Evolutionary conservation across 2,797 vertebrate genomes (phyloP).

Genomic region (Mionectes olivaceus): DNA sequence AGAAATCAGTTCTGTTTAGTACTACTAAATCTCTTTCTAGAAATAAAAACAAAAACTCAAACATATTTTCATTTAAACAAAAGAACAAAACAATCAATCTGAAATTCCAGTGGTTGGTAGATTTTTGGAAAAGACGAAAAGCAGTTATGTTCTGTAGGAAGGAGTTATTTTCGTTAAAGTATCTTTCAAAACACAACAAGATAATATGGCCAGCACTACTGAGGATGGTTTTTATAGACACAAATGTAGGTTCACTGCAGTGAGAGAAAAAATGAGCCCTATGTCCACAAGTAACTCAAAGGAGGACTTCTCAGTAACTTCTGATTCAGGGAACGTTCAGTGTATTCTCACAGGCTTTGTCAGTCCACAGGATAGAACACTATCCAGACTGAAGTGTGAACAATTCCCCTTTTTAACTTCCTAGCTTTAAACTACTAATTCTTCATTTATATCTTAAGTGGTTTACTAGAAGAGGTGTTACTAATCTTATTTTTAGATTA

Average conservation of each 20-base stretch:
- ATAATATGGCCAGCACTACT: not conserved
- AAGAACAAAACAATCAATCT: not conserved
- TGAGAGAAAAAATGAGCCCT: accelerated
- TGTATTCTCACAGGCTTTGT: not conserved
- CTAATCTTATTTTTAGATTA: not conserved
- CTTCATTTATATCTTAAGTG: not conserved
- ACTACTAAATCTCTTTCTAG: not conserved
- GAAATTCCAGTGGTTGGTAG: not conserved
- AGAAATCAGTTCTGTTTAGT: not conserved
- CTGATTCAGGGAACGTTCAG: not conserved
- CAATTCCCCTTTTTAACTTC: not conserved
- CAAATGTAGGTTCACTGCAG: not conserved
- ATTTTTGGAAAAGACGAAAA: not conserved
- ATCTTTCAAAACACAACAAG: not conserved
- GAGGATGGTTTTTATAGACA: not conserved
- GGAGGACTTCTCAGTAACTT: not conserved
- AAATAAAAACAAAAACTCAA: not conserved
- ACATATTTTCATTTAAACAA: not conserved
- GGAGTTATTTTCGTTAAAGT: not conserved
- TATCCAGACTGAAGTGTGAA: not conserved
- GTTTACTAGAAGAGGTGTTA: not conserved
- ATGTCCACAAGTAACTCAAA: not conserved
- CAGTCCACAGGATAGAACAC: not conserved
- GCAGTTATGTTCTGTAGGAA: not conserved
- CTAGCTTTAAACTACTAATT: not conserved